Percentiles rank a stretch among this genome's conserved stretches.
Conservation (phyloP, 2,888 invertebrate species). For the Agrotis ipsilon region DNA sequence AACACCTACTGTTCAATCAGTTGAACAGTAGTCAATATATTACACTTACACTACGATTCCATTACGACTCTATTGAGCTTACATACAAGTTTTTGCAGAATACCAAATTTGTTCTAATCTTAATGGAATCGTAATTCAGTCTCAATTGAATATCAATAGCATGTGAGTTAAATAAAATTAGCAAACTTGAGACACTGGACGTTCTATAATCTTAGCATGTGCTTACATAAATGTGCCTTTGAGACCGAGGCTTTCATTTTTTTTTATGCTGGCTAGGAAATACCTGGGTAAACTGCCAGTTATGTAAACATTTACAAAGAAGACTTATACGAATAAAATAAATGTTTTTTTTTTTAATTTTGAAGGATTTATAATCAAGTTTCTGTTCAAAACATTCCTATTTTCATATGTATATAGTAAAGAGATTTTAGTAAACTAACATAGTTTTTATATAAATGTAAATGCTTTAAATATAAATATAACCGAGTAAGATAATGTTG, state of each 20-base stretch:
- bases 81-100: no score
- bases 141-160: no score
- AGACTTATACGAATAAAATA: neutral
- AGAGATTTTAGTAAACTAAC: conserved; percentile 53
- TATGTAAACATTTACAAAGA: neutral
- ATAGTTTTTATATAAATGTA: conserved; percentile 63
- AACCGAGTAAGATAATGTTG: conserved; percentile 48
- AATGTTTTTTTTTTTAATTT: neutral
- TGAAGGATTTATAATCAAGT: neutral
- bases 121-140: no score
- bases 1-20: no score
- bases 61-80: no score
- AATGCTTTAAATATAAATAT: conserved; percentile 72
- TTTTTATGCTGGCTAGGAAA: neutral
- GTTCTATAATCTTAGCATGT: neutral
- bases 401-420: conserved; percentile 55
- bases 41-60: no score
- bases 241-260: neutral
- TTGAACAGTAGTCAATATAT: no score
- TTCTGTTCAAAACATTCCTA: conserved; percentile 41
- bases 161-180: no score
- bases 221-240: neutral
- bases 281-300: neutral
- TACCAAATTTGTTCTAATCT: no score
- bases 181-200: no score